Evolutionary conservation across 1,140 invertebrate genomes (phyloP).

Genomic region (Zaprionus gabonicus): DNA sequence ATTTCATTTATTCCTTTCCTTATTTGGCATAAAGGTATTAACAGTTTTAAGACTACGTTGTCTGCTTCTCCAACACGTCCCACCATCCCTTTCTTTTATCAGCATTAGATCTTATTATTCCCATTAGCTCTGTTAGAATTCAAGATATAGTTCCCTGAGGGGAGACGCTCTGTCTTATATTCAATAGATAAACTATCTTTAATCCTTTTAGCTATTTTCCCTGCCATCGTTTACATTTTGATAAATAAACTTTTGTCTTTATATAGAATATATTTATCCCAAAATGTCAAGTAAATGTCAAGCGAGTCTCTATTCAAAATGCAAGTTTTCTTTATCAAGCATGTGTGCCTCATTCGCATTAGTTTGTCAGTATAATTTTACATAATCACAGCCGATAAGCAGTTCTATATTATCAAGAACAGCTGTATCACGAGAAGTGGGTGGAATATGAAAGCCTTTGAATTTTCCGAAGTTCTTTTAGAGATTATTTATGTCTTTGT

Average conservation of each 20-base stretch:
- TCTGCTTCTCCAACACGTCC: no score
- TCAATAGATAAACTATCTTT: no score
- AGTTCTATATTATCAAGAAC: neutral
- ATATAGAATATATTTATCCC: neutral
- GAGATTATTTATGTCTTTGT: neutral
- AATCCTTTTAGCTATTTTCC: no score
- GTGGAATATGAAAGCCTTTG: neutral
- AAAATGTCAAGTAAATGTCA: conserved; percentile 1
- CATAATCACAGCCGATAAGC: conserved; percentile 1
- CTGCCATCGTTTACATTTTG: neutral
- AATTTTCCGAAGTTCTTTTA: neutral
- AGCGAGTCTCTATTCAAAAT: neutral
- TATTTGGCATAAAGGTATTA: no score
- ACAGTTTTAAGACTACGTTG: no score
- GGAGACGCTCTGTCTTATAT: neutral
- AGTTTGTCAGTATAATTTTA: neutral
- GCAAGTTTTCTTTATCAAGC: neutral
- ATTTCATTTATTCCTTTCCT: no score
- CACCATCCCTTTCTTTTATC: no score
- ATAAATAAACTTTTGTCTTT: neutral
- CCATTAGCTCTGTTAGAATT: no score
- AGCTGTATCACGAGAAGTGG: neutral
- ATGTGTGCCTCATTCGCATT: neutral
- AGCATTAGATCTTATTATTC: no score
- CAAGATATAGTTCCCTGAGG: neutral